phyloP scores from a whole-genome alignment of 2,113 vertebrate genomes.

The Alethe castanea region DNA sequence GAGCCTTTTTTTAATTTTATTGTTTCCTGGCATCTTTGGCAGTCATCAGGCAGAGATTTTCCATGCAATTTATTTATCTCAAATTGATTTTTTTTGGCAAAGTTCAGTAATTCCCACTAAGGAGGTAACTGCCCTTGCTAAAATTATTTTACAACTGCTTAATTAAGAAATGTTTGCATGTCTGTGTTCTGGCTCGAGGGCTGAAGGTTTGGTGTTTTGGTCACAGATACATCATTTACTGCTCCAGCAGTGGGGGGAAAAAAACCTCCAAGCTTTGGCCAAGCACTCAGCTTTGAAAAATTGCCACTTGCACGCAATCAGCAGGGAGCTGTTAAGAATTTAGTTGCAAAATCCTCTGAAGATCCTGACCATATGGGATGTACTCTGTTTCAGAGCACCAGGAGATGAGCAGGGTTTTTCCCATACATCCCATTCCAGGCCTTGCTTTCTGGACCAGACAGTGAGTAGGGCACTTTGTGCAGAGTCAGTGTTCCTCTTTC shows the following conservation, averaged over 20 bases:
- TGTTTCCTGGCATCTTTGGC: background rate
- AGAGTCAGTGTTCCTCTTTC: background rate
- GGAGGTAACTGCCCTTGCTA: background rate
- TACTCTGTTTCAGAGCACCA: background rate
- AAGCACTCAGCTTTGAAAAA: conserved; percentile 30
- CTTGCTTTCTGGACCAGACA: background rate
- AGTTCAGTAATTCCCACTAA: background rate
- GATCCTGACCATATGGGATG: conserved; percentile 41
- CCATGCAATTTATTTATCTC: background rate
- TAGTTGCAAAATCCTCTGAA: conserved; percentile 50
- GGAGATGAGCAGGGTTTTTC: conserved; percentile 11
- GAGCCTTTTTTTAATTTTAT: background rate
- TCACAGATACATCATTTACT: conserved; percentile 22
- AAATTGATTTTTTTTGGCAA: background rate
- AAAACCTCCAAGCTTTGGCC: conserved; percentile 2
- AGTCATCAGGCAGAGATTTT: background rate
- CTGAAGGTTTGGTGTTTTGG: conserved; percentile 21
- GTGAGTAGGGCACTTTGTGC: background rate
- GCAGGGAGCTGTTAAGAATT: conserved; percentile 38
- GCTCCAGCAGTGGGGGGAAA: background rate
- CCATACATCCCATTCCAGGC: background rate
- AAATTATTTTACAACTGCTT: conserved; percentile 4
- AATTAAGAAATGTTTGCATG: conserved; percentile 1
- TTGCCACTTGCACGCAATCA: conserved; percentile 43
- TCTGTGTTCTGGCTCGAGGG: background rate